Evolutionary conservation across 35 echinoderm and acorn worm genomes (phyloP).

Genomic region (Amphiura filiformis): DNA sequence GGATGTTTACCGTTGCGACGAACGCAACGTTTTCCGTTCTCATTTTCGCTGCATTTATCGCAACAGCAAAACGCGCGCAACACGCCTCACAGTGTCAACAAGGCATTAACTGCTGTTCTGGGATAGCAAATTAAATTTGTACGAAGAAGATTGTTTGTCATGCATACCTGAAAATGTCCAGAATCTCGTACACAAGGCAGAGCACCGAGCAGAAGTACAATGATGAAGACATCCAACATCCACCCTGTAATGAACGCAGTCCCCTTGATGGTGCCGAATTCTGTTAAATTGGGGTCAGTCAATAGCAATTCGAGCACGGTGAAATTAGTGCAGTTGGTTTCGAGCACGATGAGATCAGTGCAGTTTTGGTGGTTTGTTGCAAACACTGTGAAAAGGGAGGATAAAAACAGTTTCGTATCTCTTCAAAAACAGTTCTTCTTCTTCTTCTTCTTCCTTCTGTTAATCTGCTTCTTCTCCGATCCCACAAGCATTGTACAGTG

Average conservation of each 20-base stretch:
- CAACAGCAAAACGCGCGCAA: no score
- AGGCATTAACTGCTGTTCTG: no score
- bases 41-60: no score
- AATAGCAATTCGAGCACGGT: conserved; percentile 59
- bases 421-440: neutral
- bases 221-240: conserved; percentile 54
- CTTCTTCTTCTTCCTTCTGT: neutral
- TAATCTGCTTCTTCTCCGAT: neutral
- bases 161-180: conserved; percentile 93
- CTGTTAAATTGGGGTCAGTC: conserved; percentile 40
- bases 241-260: conserved; percentile 90
- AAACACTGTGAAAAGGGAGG: neutral
- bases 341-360: neutral
- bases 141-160: no score
- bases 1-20: no score
- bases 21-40: no score
- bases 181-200: conserved; percentile 85
- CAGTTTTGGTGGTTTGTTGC: no score
- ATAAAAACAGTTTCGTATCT: neutral
- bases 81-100: no score
- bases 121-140: no score
- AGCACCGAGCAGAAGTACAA: conserved; percentile 78
- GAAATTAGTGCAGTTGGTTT: conserved; percentile 14
- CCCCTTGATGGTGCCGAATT: conserved; percentile 55
- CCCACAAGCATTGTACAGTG: neutral